Evolutionary conservation across 2,797 vertebrate species (phyloP), one percentile per base, ranked within the genome.

Genomic region (Oophaga sylvatica): DNA sequence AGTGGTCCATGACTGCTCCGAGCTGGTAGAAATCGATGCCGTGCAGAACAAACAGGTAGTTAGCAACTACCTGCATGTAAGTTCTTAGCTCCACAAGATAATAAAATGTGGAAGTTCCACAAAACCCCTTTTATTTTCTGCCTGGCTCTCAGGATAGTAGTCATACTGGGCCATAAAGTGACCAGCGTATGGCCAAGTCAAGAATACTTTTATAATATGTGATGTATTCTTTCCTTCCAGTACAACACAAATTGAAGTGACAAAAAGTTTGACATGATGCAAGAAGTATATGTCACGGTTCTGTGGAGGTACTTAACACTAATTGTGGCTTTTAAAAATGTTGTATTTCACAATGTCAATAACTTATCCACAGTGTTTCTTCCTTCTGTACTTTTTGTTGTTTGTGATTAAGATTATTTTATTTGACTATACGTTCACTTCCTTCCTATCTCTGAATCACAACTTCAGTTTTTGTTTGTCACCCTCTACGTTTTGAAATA

Each of bases 231-330:
- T 8, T 68, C 17, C 56, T 26, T 29, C 1, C 12, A 15, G 31
- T 70, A 20, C 11, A 71, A 17, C 31, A 71, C 17, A 71, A 19
- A 9, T 35, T 71, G 29, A 31, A 31, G 62, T 86, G 9, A 35
- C 20, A 71, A 73, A 75, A 81, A 15, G 31, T 81, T 81, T 75
- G 13, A 56, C 45, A 87, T 81, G 85, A 81, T 76, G 85, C 68
- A 87, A 87, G 45, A 71, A 15, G 63, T 65, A 83, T 65, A 41
- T 77, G 59, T 77, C 59, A 84, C 83, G 67, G 2, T 75, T 29
- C 17, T 56, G 10, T 12, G 15, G 20, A 78, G 73, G 26, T 56
- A 48, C 41, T 48, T 75, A 56, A 10, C 41, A 65, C 48, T 85
- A 67, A 76, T 63, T 62, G 20, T 57, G 26, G 62, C 77, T 63